Evolutionary conservation across 30 jellyfish, hydroid and myxozoan genomes (phyloP).

Genomic region (Hydractinia echinata): DNA sequence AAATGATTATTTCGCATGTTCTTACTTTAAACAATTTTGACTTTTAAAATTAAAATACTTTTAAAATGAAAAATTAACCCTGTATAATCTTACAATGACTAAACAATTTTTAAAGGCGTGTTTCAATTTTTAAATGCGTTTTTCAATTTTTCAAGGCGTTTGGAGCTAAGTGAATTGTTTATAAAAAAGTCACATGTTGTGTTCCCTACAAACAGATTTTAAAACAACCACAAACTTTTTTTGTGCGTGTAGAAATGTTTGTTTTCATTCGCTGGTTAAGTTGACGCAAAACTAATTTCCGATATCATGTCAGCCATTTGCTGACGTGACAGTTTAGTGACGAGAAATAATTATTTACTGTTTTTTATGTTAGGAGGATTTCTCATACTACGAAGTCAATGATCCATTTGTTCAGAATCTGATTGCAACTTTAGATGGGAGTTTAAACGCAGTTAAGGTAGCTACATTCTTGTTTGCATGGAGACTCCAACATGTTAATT

Average conservation of each 20-base stretch:
- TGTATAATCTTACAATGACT: no score
- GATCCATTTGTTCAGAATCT: conserved; percentile 86
- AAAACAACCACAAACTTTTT: not conserved
- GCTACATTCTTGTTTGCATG: not conserved
- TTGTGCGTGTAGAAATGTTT: not conserved
- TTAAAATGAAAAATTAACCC: no score
- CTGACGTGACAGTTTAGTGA: not conserved
- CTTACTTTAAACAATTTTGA: no score
- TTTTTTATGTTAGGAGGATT: conserved; percentile 68
- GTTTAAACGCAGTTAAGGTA: conserved; percentile 57
- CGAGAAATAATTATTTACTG: not conserved
- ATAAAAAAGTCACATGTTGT: no score
- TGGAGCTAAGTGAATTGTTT: not conserved
- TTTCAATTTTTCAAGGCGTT: no score
- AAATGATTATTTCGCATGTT: no score
- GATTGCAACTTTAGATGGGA: conserved; percentile 56
- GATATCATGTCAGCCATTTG: no score
- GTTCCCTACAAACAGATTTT: not conserved
- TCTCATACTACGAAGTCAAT: conserved; percentile 70
- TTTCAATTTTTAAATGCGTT: no score
- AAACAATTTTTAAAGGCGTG: no score
- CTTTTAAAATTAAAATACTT: no score
- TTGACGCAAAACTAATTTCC: no score
- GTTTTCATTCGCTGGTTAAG: not conserved
- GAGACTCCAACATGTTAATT: not conserved